Base-by-base conservation (phyloP, 2,113 vertebrate species). In the Galeopterus variegatus region DNA sequence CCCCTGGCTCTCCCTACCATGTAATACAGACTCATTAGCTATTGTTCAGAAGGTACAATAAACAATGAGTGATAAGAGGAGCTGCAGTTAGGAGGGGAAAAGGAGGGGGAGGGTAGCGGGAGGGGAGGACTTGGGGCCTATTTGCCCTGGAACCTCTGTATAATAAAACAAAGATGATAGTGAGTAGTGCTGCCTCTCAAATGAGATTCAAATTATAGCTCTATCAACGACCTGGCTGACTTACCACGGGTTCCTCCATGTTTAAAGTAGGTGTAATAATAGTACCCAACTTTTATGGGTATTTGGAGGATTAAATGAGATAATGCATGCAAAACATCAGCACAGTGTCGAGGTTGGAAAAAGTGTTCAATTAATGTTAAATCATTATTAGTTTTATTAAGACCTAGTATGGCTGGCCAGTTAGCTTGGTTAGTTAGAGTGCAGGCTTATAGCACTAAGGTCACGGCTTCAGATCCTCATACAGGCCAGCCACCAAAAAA, bases 11-110 rank as follows among this genome's bases (percentile, higher is more conserved):
- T 77, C 73, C 60, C 54, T 31, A 67, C 79, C 93, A 12, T 82
- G 86, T n/a, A 70, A 60, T 54, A 84, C 81, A 96, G 88, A 88
- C 64, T 90, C 96, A 92, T 92, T 97, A 96, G 77, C 96, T 96
- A 90, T 96, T 97, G 96, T 97, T 96, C 67, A 18, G 86, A 87
- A 62, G 81, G 76, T 64, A 98, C 92, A 97, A 97, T 97, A 85
- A 93, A 98, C 97, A 98, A 96, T 94, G 94, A 75, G n/a, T 36
- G 21, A 18, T 76, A 93, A 91, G 76, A 86, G 60, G 81, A 19
- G 52, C 24, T 26, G 36, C 73, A 56, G 79, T 76, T 64, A 48
- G 64, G 64, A 60, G 81, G 94, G 64, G 69, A 90, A 52, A 31
- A 0, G 33, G 52, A 24, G 36, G 36, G 56, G 31, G 60, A 3